Conservation (phyloP, 2,888 invertebrate species). For the Oeneis ivallda region DNA sequence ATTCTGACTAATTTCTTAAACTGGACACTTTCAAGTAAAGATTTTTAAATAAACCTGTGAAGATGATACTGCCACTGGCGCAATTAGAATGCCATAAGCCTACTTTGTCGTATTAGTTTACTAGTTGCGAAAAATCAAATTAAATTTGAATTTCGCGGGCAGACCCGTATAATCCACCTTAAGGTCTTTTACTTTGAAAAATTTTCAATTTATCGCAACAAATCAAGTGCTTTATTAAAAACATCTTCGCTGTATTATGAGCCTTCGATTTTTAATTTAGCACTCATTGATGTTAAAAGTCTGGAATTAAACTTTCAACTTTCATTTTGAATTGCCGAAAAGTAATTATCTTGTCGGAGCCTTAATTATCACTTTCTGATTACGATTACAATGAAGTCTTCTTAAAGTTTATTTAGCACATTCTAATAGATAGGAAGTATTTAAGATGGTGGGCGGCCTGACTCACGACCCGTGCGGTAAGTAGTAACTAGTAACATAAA, state of each 20-base stretch:
- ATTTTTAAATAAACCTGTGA: no score
- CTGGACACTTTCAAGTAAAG: no score
- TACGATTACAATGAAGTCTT: conserved; percentile 24
- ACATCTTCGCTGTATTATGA: background rate
- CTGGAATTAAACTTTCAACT: conserved; percentile 14
- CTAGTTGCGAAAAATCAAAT: no score
- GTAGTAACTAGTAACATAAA: conserved; percentile 18
- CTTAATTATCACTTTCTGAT: conserved; percentile 23
- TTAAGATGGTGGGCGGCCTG: conserved; percentile 22
- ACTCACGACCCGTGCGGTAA: conserved; percentile 20
- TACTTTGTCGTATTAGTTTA: no score
- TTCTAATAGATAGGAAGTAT: conserved; percentile 31
- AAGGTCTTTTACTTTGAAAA: background rate
- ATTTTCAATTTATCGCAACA: background rate
- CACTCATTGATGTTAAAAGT: background rate
- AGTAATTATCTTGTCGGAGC: conserved; percentile 23
- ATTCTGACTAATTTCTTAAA: no score
- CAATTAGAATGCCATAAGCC: no score
- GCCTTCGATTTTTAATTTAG: background rate
- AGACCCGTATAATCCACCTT: no score
- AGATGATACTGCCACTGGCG: no score
- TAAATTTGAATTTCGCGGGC: no score
- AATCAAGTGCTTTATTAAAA: background rate
- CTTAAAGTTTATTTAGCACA: conserved; percentile 28
- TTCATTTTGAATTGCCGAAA: conserved; percentile 16